phyloP scores from a whole-genome alignment of 2,113 vertebrate genomes.

The Alethe castanea region DNA sequence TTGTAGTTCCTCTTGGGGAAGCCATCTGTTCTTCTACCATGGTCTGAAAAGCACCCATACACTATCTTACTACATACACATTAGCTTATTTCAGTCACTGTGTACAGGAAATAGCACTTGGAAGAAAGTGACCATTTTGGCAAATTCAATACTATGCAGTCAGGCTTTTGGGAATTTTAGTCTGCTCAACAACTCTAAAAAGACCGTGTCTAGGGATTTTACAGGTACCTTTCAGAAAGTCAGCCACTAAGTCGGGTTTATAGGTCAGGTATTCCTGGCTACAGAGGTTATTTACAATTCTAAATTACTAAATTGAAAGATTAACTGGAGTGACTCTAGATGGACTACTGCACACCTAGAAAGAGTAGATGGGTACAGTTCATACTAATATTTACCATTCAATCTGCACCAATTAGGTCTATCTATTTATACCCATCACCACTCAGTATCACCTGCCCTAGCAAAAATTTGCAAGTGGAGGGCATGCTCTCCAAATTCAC shows the following conservation, averaged over 20 bases:
- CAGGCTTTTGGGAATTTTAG: not conserved
- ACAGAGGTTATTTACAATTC: not conserved
- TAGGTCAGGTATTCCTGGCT: not conserved
- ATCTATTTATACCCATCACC: not conserved
- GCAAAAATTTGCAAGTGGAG: rapidly evolving
- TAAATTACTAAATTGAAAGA: not conserved
- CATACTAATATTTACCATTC: not conserved
- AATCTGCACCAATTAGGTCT: not conserved
- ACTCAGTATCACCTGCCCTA: not conserved
- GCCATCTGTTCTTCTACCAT: not conserved
- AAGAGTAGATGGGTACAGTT: not conserved
- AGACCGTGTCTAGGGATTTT: not conserved
- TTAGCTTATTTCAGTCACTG: not conserved
- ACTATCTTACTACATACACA: not conserved
- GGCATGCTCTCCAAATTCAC: not conserved
- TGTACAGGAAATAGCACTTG: not conserved
- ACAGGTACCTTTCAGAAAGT: not conserved
- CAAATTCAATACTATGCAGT: not conserved
- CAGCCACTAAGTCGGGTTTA: not conserved
- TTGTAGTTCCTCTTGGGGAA: not conserved
- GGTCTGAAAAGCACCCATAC: rapidly evolving
- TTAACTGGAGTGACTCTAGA: not conserved
- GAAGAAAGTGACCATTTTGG: not conserved
- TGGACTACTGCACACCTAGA: not conserved
- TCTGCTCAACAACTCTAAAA: not conserved